A percentile compares a stretch with the other conserved stretches of the same genome.
phyloP scores from a whole-genome alignment of 2,113 vertebrate genomes.

The Heterocephalus glaber region DNA sequence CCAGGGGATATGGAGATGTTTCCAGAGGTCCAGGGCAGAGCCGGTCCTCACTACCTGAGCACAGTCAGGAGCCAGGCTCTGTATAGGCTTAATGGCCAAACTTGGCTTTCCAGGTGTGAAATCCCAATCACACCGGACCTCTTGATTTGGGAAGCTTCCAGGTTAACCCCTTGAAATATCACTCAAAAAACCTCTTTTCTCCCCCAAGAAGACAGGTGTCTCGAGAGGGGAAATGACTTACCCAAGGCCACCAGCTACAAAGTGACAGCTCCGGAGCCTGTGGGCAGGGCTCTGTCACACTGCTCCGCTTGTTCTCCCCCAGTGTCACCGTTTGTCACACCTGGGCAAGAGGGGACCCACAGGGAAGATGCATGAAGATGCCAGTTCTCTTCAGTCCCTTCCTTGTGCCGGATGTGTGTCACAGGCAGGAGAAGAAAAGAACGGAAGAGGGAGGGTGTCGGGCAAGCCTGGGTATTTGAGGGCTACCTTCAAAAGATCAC shows the following conservation, averaged over 20 bases:
- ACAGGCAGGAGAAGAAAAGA: background rate
- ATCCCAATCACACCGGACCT: background rate
- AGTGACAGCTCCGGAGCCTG: background rate
- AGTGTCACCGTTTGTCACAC: accelerated
- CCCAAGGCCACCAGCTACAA: background rate
- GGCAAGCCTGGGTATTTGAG: background rate
- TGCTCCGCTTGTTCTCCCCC: background rate
- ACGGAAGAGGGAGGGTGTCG: background rate
- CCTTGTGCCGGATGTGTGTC: background rate
- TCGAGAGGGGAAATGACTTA: background rate
- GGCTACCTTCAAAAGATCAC: background rate
- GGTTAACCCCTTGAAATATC: background rate
- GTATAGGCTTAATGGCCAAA: background rate
- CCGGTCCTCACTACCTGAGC: background rate
- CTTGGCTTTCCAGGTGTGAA: background rate
- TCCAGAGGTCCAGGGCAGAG: background rate
- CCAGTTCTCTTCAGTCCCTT: background rate
- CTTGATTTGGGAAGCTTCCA: background rate
- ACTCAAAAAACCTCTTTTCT: background rate
- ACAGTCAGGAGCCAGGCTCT: background rate
- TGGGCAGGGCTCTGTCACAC: background rate
- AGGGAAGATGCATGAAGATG: background rate
- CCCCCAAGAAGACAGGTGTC: background rate
- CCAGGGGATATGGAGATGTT: background rate
- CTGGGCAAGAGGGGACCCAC: background rate